Evolutionary conservation across 2,113 vertebrate genomes (phyloP).

Genomic region (Cepphus grylle): DNA sequence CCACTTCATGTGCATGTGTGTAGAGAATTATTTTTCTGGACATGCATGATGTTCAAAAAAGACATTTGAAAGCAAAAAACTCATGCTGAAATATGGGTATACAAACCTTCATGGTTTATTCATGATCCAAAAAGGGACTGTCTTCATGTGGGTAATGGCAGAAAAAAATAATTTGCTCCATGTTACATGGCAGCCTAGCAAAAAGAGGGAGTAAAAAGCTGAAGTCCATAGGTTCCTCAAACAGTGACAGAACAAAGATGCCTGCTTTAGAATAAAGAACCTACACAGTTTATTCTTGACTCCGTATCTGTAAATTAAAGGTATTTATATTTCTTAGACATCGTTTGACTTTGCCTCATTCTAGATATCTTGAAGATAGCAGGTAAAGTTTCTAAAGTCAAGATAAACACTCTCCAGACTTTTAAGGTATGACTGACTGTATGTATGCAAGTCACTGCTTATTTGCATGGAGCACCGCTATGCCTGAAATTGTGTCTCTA

Average conservation of each 20-base stretch:
- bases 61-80: background rate
- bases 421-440: background rate
- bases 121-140: background rate
- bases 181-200: background rate
- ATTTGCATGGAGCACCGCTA: background rate
- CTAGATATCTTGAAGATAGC: background rate
- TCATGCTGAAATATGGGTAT: background rate
- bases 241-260: background rate
- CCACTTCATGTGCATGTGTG: background rate
- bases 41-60: background rate
- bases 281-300: background rate
- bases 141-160: background rate
- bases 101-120: background rate
- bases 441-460: background rate
- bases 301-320: background rate
- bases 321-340: background rate
- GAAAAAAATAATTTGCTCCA: background rate
- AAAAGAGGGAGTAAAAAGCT: background rate
- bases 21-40: background rate
- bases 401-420: background rate
- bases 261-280: background rate
- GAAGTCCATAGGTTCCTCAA: background rate
- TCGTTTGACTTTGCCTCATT: background rate
- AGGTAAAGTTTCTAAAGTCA: background rate
- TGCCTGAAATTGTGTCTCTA: background rate